Evolutionary conservation across 2,113 vertebrate genomes (phyloP).

Genomic region (Eubucco bourcierii): DNA sequence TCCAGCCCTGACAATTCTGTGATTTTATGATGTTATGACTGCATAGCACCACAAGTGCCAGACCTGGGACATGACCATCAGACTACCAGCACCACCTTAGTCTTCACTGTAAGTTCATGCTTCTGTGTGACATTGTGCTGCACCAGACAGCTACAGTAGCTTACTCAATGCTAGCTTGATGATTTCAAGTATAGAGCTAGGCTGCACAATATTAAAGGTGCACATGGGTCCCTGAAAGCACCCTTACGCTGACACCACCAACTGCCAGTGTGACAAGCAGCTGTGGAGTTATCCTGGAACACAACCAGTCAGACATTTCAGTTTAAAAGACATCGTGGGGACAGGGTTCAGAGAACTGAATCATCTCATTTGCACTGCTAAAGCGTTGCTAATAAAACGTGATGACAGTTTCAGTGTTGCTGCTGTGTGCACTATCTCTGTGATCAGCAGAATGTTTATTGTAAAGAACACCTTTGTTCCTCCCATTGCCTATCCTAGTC

Average conservation of each 20-base stretch:
- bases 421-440: not conserved
- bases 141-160: not conserved
- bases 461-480: not conserved
- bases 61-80: not conserved
- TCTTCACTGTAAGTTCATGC: accelerated
- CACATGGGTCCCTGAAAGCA: not conserved
- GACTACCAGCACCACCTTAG: not conserved
- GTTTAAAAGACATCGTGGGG: not conserved
- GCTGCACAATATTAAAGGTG: not conserved
- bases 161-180: not conserved
- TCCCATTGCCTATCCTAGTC: conserved; percentile 30
- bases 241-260: accelerated
- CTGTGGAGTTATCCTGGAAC: not conserved
- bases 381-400: conserved; percentile 44
- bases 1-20: no score
- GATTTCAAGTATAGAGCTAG: not conserved
- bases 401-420: conserved; percentile 32
- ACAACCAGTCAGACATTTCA: not conserved
- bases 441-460: conserved; percentile 36
- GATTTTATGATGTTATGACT: not conserved
- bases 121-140: not conserved
- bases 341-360: not conserved
- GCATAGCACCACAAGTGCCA: not conserved
- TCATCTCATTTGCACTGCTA: not conserved
- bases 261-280: not conserved